A percentile compares a stretch with the other conserved stretches of the same genome.
Conservation (phyloP, 2,797 vertebrate species). For the Kryptopterus vitreolus region DNA sequence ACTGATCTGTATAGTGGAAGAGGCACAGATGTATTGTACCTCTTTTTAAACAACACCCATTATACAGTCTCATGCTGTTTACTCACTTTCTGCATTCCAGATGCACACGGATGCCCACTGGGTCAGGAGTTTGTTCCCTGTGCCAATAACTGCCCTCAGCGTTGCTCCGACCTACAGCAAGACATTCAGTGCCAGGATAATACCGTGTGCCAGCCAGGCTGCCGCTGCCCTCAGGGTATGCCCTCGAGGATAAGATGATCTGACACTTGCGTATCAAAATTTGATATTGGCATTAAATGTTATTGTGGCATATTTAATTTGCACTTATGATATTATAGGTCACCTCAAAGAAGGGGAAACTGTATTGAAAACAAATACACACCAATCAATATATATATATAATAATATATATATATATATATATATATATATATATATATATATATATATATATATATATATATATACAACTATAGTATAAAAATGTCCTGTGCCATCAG, state of each 20-base stretch:
- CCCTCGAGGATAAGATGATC: neutral
- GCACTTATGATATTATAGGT: neutral
- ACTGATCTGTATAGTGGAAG: neutral
- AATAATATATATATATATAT: too few relatives aligned
- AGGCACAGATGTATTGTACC: neutral
- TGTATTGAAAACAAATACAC: too few relatives aligned
- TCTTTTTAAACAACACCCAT: neutral
- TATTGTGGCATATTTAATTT: neutral
- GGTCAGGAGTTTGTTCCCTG: constrained; percentile 77
- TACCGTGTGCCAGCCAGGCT: constrained; percentile 79
- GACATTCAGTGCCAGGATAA: constrained; percentile 76
- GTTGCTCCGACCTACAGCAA: constrained; percentile 86
- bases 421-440: too few relatives aligned
- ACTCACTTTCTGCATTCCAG: constrained; percentile 47
- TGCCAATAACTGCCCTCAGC: constrained; percentile 82
- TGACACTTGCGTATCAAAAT: neutral
- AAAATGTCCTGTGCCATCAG: too few relatives aligned
- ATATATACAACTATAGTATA: too few relatives aligned
- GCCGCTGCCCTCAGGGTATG: constrained; percentile 79
- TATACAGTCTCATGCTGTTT: neutral
- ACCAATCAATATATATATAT: too few relatives aligned
- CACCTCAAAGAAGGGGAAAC: too few relatives aligned
- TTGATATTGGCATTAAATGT: neutral
- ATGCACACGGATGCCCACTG: constrained; percentile 74
- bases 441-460: too few relatives aligned